A percentile compares a stretch with the other conserved stretches of the same genome.
These are phyloP conservation scores for Athrips mouffetella DNA, from an alignment of 2,888 invertebrate species.

Conservation along the genomic window DNA sequence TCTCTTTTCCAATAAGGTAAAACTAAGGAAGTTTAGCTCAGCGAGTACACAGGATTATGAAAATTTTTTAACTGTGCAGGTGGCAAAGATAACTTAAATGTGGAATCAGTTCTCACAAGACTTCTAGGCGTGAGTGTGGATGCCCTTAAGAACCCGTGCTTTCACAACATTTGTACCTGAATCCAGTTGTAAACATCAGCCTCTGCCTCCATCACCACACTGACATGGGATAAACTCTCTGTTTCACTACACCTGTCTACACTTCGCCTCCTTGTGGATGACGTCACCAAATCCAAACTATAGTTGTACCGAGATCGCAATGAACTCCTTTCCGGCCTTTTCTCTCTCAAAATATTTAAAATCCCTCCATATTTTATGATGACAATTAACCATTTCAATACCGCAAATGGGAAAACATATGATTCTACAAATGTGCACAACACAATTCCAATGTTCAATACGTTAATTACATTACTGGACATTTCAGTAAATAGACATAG, in stretches of 20 bases:
- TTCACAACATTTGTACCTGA: conserved; percentile 40
- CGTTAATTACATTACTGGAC: conserved; percentile 15
- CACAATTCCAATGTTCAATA: conserved; percentile 39
- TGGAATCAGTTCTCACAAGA: no score
- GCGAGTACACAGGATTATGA: no score
- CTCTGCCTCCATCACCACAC: conserved; percentile 38
- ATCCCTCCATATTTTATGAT: conserved; percentile 41
- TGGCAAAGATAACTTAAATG: no score
- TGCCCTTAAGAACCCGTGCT: no score
- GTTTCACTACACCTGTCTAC: neutral
- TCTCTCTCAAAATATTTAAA: conserved; percentile 19
- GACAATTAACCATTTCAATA: conserved; percentile 50
- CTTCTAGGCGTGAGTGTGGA: no score
- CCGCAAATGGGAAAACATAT: conserved; percentile 43
- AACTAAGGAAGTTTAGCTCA: no score
- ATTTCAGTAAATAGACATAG: neutral
- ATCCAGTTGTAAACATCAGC: conserved; percentile 23
- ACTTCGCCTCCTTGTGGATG: conserved; percentile 21
- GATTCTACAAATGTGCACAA: conserved; percentile 46
- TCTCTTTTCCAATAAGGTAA: no score
- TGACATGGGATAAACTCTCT: conserved; percentile 42
- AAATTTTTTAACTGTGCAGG: no score
- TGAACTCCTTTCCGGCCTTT: conserved; percentile 1
- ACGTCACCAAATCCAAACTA: conserved; percentile 42
- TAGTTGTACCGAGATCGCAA: conserved; percentile 37